Evolutionary conservation across 2,888 invertebrate species (phyloP).

Genomic region (Adelphocoris suturalis): DNA sequence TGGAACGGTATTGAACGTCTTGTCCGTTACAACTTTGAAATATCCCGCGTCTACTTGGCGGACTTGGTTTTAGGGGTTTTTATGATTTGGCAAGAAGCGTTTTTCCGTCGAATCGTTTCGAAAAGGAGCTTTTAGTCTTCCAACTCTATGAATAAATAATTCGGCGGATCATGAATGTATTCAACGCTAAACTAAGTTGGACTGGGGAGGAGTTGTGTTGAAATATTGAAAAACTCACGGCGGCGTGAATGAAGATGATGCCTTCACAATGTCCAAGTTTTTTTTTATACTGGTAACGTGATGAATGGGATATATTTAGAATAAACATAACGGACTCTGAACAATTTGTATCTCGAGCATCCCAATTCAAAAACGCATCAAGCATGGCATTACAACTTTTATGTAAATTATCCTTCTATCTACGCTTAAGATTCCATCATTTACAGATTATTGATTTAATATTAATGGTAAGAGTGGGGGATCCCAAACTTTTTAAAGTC

Average conservation of each 20-base stretch:
- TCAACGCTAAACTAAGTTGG: conserved; percentile 11
- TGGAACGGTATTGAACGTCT: conserved; percentile 20
- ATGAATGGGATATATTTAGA: too few relatives aligned
- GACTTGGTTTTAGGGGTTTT: not conserved
- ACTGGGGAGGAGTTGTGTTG: not conserved
- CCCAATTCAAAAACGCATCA: too few relatives aligned
- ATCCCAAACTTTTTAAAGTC: too few relatives aligned
- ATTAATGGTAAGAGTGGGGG: too few relatives aligned
- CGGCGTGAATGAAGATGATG: not conserved
- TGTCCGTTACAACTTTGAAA: conserved; percentile 4
- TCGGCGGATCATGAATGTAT: conserved; percentile 29
- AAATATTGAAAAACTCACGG: not conserved
- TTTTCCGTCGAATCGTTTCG: not conserved
- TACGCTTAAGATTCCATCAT: too few relatives aligned
- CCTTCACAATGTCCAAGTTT: not conserved
- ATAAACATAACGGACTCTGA: too few relatives aligned
- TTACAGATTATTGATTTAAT: too few relatives aligned
- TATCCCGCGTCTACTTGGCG: not conserved
- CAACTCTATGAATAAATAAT: conserved; percentile 42
- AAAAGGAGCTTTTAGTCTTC: conserved; percentile 9
- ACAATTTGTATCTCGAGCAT: too few relatives aligned
- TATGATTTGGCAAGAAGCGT: not conserved
- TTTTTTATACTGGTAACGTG: not conserved
- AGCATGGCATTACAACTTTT: too few relatives aligned
- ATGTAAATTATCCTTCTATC: too few relatives aligned